Conservation (phyloP, 2,888 invertebrate genomes). For the Meghimatium bilineatum region DNA sequence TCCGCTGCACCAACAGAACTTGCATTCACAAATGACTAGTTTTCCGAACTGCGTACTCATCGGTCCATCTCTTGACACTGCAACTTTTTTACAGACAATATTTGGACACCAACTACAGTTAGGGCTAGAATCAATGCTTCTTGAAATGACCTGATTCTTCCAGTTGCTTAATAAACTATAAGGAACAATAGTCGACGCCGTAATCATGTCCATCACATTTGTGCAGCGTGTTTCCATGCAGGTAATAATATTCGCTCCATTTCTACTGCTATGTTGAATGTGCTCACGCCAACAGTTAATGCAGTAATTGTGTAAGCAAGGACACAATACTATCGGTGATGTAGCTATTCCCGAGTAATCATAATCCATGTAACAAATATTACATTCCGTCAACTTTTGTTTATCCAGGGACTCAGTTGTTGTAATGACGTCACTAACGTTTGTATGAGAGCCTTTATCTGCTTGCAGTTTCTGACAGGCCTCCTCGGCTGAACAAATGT, state of each 20-base stretch:
- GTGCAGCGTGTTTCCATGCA: conserved; percentile 25
- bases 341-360: not conserved
- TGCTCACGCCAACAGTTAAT: conserved; percentile 25
- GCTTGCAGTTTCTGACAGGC: not conserved
- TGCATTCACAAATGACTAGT: conserved; percentile 54
- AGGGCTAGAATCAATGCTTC: conserved; percentile 22
- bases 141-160: not conserved
- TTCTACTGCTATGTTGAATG: not conserved
- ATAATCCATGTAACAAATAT: not conserved
- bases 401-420: not conserved
- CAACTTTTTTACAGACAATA: conserved; percentile 20
- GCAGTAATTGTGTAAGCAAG: conserved; percentile 36
- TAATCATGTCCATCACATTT: conserved; percentile 7
- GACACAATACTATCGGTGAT: conserved; percentile 12
- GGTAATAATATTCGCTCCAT: not conserved
- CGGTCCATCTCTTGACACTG: conserved; percentile 1
- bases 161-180: not conserved
- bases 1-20: conserved; percentile 55
- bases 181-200: conserved; percentile 1
- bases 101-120: conserved; percentile 36
- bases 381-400: not conserved
- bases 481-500: conserved; percentile 13
- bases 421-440: not conserved
- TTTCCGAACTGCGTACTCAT: conserved; percentile 29
- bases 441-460: not conserved